Conservation (phyloP, 1,140 invertebrate genomes). For the Macrostomum lignano region DNA sequence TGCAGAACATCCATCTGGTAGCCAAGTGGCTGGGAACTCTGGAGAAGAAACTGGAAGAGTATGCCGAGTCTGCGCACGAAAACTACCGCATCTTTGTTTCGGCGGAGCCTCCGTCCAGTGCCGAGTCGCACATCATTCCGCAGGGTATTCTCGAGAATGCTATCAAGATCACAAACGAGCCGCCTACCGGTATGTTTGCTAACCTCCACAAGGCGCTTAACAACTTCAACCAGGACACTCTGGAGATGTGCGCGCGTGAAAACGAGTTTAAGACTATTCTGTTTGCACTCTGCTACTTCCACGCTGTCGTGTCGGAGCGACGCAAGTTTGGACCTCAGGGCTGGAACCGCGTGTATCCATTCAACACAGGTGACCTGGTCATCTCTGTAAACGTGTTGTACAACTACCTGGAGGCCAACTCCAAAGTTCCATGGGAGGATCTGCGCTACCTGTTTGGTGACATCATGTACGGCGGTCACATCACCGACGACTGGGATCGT, state of each 20-base stretch:
- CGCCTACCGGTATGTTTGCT: slow-evolving; percentile 68
- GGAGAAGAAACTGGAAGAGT: slow-evolving; percentile 63
- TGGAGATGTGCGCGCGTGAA: slow-evolving; percentile 76
- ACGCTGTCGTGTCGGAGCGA: slow-evolving; percentile 72
- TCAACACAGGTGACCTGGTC: slow-evolving; percentile 47
- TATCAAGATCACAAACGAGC: slow-evolving; percentile 86
- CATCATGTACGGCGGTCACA: slow-evolving; percentile 92
- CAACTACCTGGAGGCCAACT: slow-evolving; percentile 71
- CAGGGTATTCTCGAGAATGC: slow-evolving; percentile 70
- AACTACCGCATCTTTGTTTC: slow-evolving; percentile 67
- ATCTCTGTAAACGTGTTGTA: slow-evolving; percentile 73
- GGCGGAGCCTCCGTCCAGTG: slow-evolving; percentile 56
- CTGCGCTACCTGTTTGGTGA: slow-evolving; percentile 70
- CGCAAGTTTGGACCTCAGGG: slow-evolving; percentile 80
- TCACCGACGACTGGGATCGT: slow-evolving; percentile 85
- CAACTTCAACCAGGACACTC: slow-evolving; percentile 58
- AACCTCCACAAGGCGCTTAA: slow-evolving; percentile 77
- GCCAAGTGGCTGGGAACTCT: slow-evolving; percentile 62
- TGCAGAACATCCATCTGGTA: slow-evolving; percentile 79
- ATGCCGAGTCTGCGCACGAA: slow-evolving; percentile 38
- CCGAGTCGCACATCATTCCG: slow-evolving; percentile 63
- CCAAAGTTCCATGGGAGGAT: slow-evolving; percentile 64
- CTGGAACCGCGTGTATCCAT: slow-evolving; percentile 42
- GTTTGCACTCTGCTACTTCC: slow-evolving; percentile 77
- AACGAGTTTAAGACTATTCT: slow-evolving; percentile 75